Evolutionary conservation across 2,888 invertebrate species (phyloP), one percentile per base, ranked within the genome.

Genomic region (Platyscelio sp.): DNA sequence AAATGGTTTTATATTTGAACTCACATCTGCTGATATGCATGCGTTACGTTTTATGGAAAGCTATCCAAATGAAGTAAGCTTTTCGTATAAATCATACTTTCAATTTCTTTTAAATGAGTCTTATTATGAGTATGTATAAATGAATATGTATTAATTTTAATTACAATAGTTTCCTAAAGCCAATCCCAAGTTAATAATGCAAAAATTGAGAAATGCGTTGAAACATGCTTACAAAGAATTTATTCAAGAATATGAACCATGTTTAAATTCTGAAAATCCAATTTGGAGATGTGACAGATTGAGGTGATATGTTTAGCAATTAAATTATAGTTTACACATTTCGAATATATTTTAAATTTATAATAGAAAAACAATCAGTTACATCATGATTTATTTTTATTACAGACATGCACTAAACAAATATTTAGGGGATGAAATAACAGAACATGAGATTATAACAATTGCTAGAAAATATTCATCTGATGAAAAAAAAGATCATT

Each of bases 21-120:
- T 99, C 33, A 94, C 96, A 0, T 96, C 96, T 1, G 98, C 98
- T 1, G 98, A 99, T 92, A 97, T 97, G 90, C 98, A 97, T 91
- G 97, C 98, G 0, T 94, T 98, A 65, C 95, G 97, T 54, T 98
- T 97, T 91, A 97, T 98, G 98, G 98, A 98, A 93, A 91, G 96
- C 7, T 95, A 98, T 93, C 94, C 96, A 75, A 94, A 95, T 76
- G 95, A 97, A 95, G 98, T 81, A 56, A 2, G 40, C 43, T 33
- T 33, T 33, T 5, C 11, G 33, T 33, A 7, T 5, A 33, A 33
- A 33, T 33, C 5, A 33, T 33, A 33, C 33, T 7, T 33, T 33
- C 11, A 33, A 33, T 7, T 7, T 33, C 33, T 33, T 33, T n/a
- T n/a, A n/a, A n/a, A n/a, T n/a, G n/a, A n/a, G n/a, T n/a, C n/a